Evolutionary conservation across 2,797 vertebrate genomes (phyloP).

Genomic region (Miichthys miiuy): DNA sequence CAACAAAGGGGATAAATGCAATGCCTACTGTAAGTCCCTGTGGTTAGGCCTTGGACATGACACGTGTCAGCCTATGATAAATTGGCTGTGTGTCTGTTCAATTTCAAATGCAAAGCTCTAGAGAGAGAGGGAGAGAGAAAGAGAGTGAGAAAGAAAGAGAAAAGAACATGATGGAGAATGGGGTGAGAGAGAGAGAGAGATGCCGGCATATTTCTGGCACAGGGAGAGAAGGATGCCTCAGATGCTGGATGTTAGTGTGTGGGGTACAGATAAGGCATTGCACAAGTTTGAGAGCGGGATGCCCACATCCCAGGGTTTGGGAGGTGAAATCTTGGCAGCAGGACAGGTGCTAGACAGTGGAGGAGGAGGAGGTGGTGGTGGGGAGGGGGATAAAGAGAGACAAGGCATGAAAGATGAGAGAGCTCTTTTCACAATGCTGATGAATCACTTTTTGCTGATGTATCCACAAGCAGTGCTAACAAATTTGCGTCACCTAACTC

Average conservation of each 20-base stretch:
- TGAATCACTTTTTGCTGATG: conserved; percentile 90
- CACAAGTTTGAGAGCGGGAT: conserved; percentile 94
- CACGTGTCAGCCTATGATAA: conserved; percentile 99
- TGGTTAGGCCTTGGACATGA: conserved; percentile 98
- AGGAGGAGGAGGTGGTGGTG: conserved; percentile 38
- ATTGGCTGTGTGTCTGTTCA: conserved; percentile 99
- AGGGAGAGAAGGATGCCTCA: conserved; percentile 87
- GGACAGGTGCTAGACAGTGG: conserved; percentile 84
- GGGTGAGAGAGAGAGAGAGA: conserved; percentile 67
- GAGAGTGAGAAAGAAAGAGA: conserved; percentile 47
- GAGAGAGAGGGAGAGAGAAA: conserved; percentile 86
- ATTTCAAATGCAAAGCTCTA: conserved; percentile 99
- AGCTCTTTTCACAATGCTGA: conserved; percentile 90
- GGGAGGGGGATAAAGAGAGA: conserved; percentile 43
- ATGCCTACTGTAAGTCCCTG: conserved; percentile 93
- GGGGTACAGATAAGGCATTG: conserved; percentile 91
- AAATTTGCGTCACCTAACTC: conserved; percentile 65
- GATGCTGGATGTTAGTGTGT: conserved; percentile 94
- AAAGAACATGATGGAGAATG: conserved; percentile 71
- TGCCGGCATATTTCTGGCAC: conserved; percentile 90
- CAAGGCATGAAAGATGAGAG: conserved; percentile 75
- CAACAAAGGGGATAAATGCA: conserved; percentile 97
- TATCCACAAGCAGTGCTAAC: conserved; percentile 86
- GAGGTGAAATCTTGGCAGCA: conserved; percentile 93
- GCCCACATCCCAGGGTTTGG: conserved; percentile 89